Evolutionary conservation across 2,797 vertebrate species (phyloP), one percentile per base, ranked within the genome.

Genomic region (Hemibagrus guttatus): DNA sequence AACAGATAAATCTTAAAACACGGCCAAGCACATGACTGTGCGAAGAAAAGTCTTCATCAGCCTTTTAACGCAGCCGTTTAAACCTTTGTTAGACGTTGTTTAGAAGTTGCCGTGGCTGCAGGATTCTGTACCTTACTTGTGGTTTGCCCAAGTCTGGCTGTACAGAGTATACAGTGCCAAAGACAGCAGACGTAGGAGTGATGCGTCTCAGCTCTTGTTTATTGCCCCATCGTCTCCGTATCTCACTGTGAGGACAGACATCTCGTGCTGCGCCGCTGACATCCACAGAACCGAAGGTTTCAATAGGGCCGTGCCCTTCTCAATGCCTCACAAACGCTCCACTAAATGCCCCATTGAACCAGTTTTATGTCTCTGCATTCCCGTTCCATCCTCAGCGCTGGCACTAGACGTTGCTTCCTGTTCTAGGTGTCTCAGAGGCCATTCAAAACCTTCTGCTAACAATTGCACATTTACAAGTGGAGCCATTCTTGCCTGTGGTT

Each of bases 381-480:
- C 88, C 83, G 81, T 87, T 87, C 81, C 85, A 52, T 89, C 88
- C 61, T 66, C 68, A 19, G 39, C 61, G 23, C 84, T 89, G 88
- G 89, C 87, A 84, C 54, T 86, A 79, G 84, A 86, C 21, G 74
- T 81, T 74, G 76, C 76, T 89, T 88, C 75, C 89, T 89, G 85
- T 9, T 52, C 86, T 88, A 87, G 81, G 88, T 88, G 84, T 88
- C 88, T 89, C 84, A 54, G 81, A 84, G 84, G 69, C 76, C 85
- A 78, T 89, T 90, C 81, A 86, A 68, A 88, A 85, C 71, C 85
- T 84, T 84, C 88, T 83, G 71, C 54, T 81, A 88, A 88, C 88
- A 88, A 87, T 88, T 88, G 84, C 81, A 89, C 88, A 88, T 90
- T 90, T 89, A 87, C 81, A 87, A 88, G 88, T 85, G 83, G 85